Conservation (phyloP, 2,113 vertebrate genomes). For the Cephalopholis sonnerati region DNA sequence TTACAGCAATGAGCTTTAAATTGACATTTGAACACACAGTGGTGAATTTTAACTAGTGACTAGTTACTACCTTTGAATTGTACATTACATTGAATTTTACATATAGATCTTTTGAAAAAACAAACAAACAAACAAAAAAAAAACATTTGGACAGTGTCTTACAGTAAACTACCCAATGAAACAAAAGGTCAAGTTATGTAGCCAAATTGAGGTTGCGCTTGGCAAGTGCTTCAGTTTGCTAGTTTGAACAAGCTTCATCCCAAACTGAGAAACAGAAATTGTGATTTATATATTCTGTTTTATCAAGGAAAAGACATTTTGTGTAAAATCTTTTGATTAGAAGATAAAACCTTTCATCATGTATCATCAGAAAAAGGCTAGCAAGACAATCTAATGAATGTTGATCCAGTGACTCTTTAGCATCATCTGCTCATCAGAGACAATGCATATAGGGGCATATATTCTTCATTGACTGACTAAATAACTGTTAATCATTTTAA, state of each 20-base stretch:
- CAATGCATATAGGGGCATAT: too few relatives aligned
- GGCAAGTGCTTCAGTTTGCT: conserved; percentile 2
- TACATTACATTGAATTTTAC: conserved; percentile 28
- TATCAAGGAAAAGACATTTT: conserved; percentile 7
- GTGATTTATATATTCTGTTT: background rate
- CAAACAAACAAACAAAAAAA: background rate
- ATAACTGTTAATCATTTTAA: background rate
- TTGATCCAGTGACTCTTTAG: background rate
- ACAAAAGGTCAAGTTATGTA: background rate
- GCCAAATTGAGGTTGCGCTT: background rate
- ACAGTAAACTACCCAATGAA: conserved; percentile 8
- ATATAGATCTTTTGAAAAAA: background rate
- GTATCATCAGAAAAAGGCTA: background rate
- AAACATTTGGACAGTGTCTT: background rate
- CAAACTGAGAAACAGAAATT: background rate
- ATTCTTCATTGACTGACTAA: background rate
- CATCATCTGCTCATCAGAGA: background rate
- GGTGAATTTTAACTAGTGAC: conserved; percentile 1
- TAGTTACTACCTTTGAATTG: conserved; percentile 16
- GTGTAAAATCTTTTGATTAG: background rate
- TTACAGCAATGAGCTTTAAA: conserved; percentile 56
- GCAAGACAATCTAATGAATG: too few relatives aligned
- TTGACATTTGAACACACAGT: conserved; percentile 15
- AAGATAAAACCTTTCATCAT: background rate
- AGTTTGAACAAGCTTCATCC: background rate